These are phyloP conservation scores for Phengaris arion DNA, from an alignment of 2,888 invertebrate species.

Conservation along the genomic window DNA sequence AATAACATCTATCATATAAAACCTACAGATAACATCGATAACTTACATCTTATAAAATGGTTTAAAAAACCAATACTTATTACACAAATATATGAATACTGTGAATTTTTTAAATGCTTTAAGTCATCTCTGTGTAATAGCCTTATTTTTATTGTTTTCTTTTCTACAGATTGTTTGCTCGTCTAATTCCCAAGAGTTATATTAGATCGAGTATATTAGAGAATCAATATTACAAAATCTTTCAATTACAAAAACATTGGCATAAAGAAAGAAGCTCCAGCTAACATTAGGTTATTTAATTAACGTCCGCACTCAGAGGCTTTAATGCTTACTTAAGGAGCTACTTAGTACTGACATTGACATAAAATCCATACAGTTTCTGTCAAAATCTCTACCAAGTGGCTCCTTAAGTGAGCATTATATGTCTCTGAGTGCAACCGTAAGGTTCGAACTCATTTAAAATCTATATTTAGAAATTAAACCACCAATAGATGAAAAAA, in stretches of 20 bases:
- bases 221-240: background rate
- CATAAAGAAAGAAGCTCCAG: too few species aligned
- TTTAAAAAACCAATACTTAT: conserved; percentile 26
- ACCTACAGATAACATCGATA: conserved; percentile 24
- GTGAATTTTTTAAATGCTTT: conserved; percentile 26
- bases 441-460: too few species aligned
- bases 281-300: too few species aligned
- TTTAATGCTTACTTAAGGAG: too few species aligned
- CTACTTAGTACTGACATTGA: too few species aligned
- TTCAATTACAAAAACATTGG: background rate
- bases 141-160: background rate
- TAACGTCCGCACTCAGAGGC: too few species aligned
- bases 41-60: conserved; percentile 24
- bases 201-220: background rate
- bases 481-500: too few species aligned
- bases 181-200: background rate
- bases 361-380: too few species aligned
- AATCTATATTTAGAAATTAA: too few species aligned
- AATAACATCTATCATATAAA: conserved; percentile 28
- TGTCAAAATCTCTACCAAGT: too few species aligned
- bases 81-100: conserved; percentile 25
- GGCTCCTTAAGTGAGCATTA: too few species aligned
- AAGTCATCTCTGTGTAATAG: conserved; percentile 16
- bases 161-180: background rate
- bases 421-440: too few species aligned